A percentile compares a stretch with the other conserved stretches of the same genome.
These are phyloP conservation scores for Acronicta aceris DNA, from an alignment of 2,888 invertebrate species.

Conservation along the genomic window DNA sequence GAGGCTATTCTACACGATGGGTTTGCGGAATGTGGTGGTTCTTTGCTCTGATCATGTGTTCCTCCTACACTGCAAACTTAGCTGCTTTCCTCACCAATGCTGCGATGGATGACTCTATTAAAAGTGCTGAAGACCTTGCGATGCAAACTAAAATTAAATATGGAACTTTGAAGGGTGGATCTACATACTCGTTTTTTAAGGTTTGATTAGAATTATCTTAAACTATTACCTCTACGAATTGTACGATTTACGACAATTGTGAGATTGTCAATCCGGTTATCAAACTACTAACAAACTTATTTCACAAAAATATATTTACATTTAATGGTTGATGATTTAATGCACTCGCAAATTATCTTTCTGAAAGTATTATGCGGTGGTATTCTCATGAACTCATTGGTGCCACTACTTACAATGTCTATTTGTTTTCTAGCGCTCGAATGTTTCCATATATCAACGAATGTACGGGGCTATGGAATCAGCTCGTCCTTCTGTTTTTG, in stretches of 20 bases:
- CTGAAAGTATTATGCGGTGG: no score
- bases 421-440: conserved; percentile 91
- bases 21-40: conserved; percentile 99
- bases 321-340: no score
- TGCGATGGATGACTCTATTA: conserved; percentile 96
- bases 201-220: conserved; percentile 74
- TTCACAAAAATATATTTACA: no score
- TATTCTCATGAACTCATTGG: no score
- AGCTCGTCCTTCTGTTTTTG: conserved; percentile 94
- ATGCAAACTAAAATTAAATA: conserved; percentile 98
- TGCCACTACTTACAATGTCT: not conserved
- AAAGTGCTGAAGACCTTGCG: conserved; percentile 97
- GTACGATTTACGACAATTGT: no score
- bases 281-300: no score
- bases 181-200: conserved; percentile 97
- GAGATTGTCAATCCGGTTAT: no score
- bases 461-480: conserved; percentile 98
- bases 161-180: conserved; percentile 96
- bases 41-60: conserved; percentile 97
- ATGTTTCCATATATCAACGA: conserved; percentile 95
- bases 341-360: no score
- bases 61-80: conserved; percentile 98
- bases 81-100: conserved; percentile 98
- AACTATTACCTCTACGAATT: no score
- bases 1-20: conserved; percentile 97